Evolutionary conservation across 2,888 invertebrate genomes (phyloP).

Genomic region (Ametastegia equiseti): DNA sequence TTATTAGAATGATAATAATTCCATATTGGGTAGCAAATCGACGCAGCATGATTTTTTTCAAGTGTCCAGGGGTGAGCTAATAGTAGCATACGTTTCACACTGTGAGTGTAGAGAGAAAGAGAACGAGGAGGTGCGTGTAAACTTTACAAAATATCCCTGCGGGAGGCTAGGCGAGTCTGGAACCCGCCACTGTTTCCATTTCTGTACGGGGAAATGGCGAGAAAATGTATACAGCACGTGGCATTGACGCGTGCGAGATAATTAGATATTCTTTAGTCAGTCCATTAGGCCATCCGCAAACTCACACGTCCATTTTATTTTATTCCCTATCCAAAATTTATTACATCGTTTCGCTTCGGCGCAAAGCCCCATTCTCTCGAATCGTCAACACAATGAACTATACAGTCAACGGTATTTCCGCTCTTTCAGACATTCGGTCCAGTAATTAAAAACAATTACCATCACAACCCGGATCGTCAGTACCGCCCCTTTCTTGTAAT

Average conservation of each 20-base stretch:
- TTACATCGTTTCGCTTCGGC: neutral
- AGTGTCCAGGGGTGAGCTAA: conserved; percentile 56
- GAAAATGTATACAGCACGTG: conserved; percentile 74
- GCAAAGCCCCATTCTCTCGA: neutral
- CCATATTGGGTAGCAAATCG: neutral
- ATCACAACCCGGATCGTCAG: conserved; percentile 63
- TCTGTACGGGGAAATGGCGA: conserved; percentile 64
- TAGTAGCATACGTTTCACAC: conserved; percentile 73
- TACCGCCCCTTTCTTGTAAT: conserved; percentile 59
- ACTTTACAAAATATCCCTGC: conserved; percentile 74
- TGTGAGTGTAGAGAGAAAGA: conserved; percentile 51
- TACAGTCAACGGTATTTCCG: neutral
- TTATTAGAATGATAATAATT: conserved; percentile 35
- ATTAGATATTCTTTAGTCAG: conserved; percentile 75
- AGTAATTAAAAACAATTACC: conserved; percentile 74
- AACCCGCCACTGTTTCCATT: conserved; percentile 22
- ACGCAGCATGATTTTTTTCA: conserved; percentile 17
- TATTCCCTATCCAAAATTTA: neutral
- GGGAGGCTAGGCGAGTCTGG: conserved; percentile 65
- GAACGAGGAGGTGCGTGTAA: conserved; percentile 52
- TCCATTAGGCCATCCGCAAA: conserved; percentile 60
- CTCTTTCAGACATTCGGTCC: too few species aligned
- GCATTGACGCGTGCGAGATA: conserved; percentile 73
- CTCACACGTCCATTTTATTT: conserved; percentile 22
- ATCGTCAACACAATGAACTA: neutral